Base-by-base conservation (phyloP, 2,113 vertebrate species). In the Corydoras maculifer region DNA sequence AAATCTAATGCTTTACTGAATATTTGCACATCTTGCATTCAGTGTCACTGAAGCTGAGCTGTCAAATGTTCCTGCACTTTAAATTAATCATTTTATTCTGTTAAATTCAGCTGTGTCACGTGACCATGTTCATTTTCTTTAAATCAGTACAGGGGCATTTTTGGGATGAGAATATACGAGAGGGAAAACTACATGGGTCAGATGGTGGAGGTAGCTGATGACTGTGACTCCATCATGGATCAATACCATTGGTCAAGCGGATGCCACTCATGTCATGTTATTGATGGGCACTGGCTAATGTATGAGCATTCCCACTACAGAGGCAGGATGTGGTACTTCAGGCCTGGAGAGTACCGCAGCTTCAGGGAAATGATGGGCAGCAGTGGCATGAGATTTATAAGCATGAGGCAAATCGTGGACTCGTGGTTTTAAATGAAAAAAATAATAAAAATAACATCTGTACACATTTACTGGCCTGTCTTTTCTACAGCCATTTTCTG, bases 101-200 rank as follows among this genome's bases (percentile, higher is more conserved):
- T 25, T 25, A 25, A 25, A 25, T 25, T 25, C 18, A 25, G 18
- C 18, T 25, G 18, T 25, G 18, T 25, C 18, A 25, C 18, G 18
- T 25, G 18, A 25, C 18, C 18, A 25, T 25, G 18, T 25, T 25
- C 18, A 25, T 4, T 48, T 57, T 8, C 31, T 11, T 8, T 53
- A 65, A 75, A 43, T 43, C 68, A 75, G 74, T 58, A 75, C 67
- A 75, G 74, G 30, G 74, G 74, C 31, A 8, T 35, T 4, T 75
- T 58, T 62, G 70, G 74, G 70, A 84, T 85, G 70, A 85, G 63
- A 81, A 84, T 86, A 57, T 88, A 84, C 7, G 85, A 86, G 77
- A 83, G 69, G 69, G 84, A 86, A 78, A 87, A 82, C 80, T 82
- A 82, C 62, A 65, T 50, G 70, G 70, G 70, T 6, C 70, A 72